Conservation (phyloP, 2,888 invertebrate species). For the Drosophila neotestacea region DNA sequence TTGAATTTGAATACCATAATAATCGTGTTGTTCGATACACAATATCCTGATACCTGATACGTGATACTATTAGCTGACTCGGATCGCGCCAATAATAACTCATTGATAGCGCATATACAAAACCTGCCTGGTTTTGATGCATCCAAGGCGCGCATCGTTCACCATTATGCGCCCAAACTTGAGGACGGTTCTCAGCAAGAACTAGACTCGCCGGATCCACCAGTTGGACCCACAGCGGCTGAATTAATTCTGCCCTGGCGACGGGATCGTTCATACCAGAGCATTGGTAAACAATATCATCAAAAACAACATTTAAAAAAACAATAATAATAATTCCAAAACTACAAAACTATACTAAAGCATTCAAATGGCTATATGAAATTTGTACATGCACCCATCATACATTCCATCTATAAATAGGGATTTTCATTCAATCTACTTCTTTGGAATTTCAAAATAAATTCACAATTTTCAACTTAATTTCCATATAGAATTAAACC, state of each 20-base stretch:
- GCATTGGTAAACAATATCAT: slow-evolving; percentile 88
- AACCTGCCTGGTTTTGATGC: slow-evolving; percentile 90
- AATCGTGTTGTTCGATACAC: slow-evolving; percentile 54
- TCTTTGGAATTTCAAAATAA: background rate
- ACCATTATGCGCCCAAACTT: slow-evolving; percentile 87
- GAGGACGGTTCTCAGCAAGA: slow-evolving; percentile 81
- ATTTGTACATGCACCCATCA: slow-evolving; percentile 31
- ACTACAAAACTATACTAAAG: slow-evolving; percentile 22
- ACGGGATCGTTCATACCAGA: slow-evolving; percentile 90
- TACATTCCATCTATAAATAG: slow-evolving; percentile 1
- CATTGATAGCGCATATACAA: slow-evolving; percentile 89
- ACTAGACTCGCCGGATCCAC: slow-evolving; percentile 83
- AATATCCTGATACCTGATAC: slow-evolving; percentile 29
- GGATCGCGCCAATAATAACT: slow-evolving; percentile 88
- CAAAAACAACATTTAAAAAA: slow-evolving; percentile 21
- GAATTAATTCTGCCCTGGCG: slow-evolving; percentile 95
- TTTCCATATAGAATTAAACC: background rate
- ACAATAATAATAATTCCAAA: slow-evolving; percentile 23
- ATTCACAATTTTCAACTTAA: background rate
- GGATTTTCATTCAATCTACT: background rate
- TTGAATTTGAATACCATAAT: slow-evolving; percentile 58
- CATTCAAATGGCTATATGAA: slow-evolving; percentile 34
- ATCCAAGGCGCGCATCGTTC: slow-evolving; percentile 89
- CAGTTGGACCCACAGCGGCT: slow-evolving; percentile 90
- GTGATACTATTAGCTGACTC: slow-evolving; percentile 82